Evolutionary conservation across 2,888 invertebrate species (phyloP).

Genomic region (Drosophila melanosoma): DNA sequence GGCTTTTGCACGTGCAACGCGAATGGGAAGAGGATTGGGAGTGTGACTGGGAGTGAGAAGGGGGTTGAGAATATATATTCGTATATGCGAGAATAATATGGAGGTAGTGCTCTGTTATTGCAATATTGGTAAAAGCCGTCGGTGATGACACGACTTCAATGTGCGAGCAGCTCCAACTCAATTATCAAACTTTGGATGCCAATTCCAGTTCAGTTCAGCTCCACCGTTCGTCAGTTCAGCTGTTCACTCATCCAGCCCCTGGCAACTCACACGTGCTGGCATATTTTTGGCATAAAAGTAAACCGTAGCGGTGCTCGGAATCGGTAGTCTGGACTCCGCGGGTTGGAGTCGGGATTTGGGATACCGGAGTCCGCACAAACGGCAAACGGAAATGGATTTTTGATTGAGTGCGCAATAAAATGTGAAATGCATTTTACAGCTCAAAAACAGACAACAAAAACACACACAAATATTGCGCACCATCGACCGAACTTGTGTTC

Average conservation of each 20-base stretch:
- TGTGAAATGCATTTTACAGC: conserved; percentile 78
- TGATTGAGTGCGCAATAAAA: conserved; percentile 80
- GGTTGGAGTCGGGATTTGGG: conserved; percentile 9
- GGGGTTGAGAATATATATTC: conserved; percentile 32
- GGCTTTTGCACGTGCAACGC: conserved; percentile 66
- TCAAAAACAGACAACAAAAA: conserved; percentile 56
- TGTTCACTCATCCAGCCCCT: conserved; percentile 30
- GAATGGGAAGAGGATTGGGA: background rate
- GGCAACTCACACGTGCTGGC: conserved; percentile 43
- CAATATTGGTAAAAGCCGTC: conserved; percentile 62
- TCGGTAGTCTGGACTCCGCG: background rate
- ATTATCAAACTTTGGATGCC: conserved; percentile 76
- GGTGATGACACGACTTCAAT: conserved; percentile 57
- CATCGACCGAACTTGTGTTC: conserved; percentile 46
- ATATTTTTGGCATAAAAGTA: conserved; percentile 48
- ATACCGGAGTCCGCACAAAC: conserved; percentile 46
- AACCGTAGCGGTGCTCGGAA: conserved; percentile 19
- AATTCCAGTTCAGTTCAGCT: conserved; percentile 45
- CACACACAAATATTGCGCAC: conserved; percentile 35
- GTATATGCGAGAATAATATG: conserved; percentile 42
- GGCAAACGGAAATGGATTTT: conserved; percentile 79
- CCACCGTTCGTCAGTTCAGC: conserved; percentile 26
- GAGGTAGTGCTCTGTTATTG: conserved; percentile 38
- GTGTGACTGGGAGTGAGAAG: background rate
- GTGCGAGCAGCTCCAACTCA: conserved; percentile 68